phyloP scores from a whole-genome alignment of 2,797 vertebrate genomes.

The Sebastes glaucus region DNA sequence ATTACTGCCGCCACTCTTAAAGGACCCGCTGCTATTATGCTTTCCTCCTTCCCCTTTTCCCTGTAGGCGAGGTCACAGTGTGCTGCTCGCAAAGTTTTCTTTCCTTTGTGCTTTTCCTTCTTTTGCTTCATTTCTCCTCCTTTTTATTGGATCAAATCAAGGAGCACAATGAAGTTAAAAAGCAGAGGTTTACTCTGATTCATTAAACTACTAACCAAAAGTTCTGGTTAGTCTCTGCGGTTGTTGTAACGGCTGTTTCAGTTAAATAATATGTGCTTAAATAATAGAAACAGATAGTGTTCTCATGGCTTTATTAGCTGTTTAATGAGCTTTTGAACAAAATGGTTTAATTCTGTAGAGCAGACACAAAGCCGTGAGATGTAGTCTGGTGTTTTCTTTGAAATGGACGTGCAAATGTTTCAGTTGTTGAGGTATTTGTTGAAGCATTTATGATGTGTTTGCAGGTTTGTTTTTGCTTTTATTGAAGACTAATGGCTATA shows the following conservation, averaged over 20 bases:
- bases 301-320: slow-evolving; percentile 26
- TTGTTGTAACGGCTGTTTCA: slow-evolving; percentile 13
- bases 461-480: slow-evolving; percentile 1
- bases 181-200: slow-evolving; percentile 32
- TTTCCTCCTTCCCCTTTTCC: slow-evolving; percentile 71
- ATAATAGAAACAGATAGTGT: slow-evolving; percentile 24
- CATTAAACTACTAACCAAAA: slow-evolving; percentile 33
- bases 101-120: slow-evolving; percentile 65
- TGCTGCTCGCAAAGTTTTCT: slow-evolving; percentile 65
- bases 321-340: slow-evolving; percentile 36
- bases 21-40: slow-evolving; percentile 87
- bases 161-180: slow-evolving; percentile 27
- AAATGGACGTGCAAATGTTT: slow-evolving; percentile 5
- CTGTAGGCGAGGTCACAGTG: slow-evolving; percentile 80
- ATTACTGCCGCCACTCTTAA: slow-evolving; percentile 95
- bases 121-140: slow-evolving; percentile 44
- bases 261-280: slow-evolving; percentile 18
- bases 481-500: neutral
- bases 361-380: slow-evolving; percentile 14
- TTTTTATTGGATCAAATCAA: slow-evolving; percentile 38
- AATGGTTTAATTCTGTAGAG: slow-evolving; percentile 9
- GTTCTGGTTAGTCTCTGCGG: slow-evolving; percentile 29
- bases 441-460: neutral
- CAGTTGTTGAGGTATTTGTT: slow-evolving; percentile 1
- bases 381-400: neutral